Base-by-base conservation (phyloP, 1,140 invertebrate species). In the Helicorthomorpha holstii region DNA sequence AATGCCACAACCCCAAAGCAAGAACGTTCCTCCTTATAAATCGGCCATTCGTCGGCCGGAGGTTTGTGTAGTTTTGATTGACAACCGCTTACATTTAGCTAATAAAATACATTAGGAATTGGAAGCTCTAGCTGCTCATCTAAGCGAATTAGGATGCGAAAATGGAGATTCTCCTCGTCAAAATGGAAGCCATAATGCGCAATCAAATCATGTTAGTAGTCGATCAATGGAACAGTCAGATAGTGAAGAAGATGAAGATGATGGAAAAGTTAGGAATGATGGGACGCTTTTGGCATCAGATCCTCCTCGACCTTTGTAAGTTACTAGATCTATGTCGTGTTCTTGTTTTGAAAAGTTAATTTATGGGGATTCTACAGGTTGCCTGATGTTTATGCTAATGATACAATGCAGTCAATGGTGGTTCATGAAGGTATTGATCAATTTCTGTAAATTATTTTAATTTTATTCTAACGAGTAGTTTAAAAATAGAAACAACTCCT, bases 261-360 rank as follows among this genome's bases (percentile, higher is more conserved):
- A 62, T 14, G 59, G 71, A 24, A 69, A 70, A 34, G 67, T 72
- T 29, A 74, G 84, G 54, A 90, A 90, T 61, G 90, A 96, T 70
- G 93, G 92, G 48, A 96, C 92, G 1, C 70, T 96, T 26, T 73
- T 95, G 3, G 92, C 92, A 34, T 94, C 89, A 61, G 92, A 97
- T 72, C 90, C 91, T 23, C 89, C 91, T 2, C 88, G 94, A 66
- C 91, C 93, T 59, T 77, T 96, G 88, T 93, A 76, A 85, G 88
- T 51, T 52, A 53, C 26, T 38, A 27, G 26, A 34, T 34, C 3
- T 10, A 19, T 27, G 21, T 25, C 23, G 12, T 19, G 22, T 49
- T 42, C 19, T 16, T 54, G 27, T 19, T 46, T 57, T 44, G 51
- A 2, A 44, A 49, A 16, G 50, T 53, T 2, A 43, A 41, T 14